Base-by-base conservation (phyloP, 2,113 vertebrate species). In the Bufo bufo region DNA sequence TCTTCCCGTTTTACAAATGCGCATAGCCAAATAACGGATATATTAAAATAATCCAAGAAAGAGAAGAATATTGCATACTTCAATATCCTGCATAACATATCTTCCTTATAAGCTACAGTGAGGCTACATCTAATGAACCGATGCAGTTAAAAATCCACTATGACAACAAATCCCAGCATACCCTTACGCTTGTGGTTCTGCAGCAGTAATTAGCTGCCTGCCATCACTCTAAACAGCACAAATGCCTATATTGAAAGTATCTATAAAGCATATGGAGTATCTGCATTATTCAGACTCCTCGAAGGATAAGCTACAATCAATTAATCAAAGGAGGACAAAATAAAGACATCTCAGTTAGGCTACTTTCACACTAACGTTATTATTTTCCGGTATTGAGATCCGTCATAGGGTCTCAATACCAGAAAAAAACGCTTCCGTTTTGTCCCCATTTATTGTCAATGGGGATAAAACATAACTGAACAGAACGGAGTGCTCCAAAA, bases 111-210 rank as follows among this genome's bases (percentile, higher is more conserved):
- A 4, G 13, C 69, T 71, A 43, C 66, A 71, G 12, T 33, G 11
- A 43, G n/a, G 43, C 3, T 4, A 12, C 1, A 5, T 33, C 23
- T 71, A 33, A 71, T 45, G 6, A 43, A 72, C 4, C 33, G 16
- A 72, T 45, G 14, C 71, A 47, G 7, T 43, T 14, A 14, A 69
- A 4, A 14, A 69, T 33, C 4, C n/a, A 69, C n/a, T 69, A 13
- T 69, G n/a, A 75, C 72, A 49, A 75, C 72, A 75, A 50, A 47
- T 75, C 45, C 72, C 45, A 75, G 72, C 45, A 75, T 75, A 2
- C 72, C 45, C 17, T 4, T 45, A 20, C 10, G 8, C 17, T 20
- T 4, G 14, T 49, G 7, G 43, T 49, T 74, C 6, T 49, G 49
- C 45, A 49, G 16, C 45, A 19, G 45, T 74, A 47, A 49, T 75